A percentile compares a stretch with the other conserved stretches of the same genome.
Evolutionary conservation across 2,113 vertebrate species (phyloP).

Genomic region (Thermophis baileyi): DNA sequence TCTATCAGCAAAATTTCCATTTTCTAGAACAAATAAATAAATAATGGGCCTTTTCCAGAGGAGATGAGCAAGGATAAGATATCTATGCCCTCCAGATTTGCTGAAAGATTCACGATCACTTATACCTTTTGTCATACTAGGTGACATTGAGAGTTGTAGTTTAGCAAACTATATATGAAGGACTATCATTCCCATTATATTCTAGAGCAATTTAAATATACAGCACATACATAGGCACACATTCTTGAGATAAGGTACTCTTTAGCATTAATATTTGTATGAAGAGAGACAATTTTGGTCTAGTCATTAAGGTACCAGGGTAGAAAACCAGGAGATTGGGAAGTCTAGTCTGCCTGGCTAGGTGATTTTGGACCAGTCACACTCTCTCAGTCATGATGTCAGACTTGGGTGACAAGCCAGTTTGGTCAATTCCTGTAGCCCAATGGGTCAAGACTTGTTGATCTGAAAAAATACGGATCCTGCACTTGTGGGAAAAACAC

Average conservation of each 20-base stretch:
- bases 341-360: background rate
- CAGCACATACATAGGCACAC: background rate
- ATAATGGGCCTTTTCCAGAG: background rate
- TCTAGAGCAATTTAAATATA: background rate
- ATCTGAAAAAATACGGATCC: background rate
- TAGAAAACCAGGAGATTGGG: background rate
- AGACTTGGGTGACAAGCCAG: background rate
- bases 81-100: background rate
- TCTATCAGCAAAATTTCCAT: background rate
- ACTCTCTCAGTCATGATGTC: background rate
- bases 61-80: background rate
- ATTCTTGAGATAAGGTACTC: background rate
- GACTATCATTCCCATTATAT: background rate
- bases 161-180: background rate
- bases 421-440: background rate
- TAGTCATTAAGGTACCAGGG: background rate
- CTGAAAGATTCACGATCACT: background rate
- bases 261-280: background rate
- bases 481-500: background rate
- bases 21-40: background rate
- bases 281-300: background rate
- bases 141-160: background rate
- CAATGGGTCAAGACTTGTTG: background rate
- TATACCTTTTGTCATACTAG: background rate
- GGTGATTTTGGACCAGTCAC: background rate